phyloP scores from a whole-genome alignment of 1,140 invertebrate genomes.

The Coelopa frigida region DNA sequence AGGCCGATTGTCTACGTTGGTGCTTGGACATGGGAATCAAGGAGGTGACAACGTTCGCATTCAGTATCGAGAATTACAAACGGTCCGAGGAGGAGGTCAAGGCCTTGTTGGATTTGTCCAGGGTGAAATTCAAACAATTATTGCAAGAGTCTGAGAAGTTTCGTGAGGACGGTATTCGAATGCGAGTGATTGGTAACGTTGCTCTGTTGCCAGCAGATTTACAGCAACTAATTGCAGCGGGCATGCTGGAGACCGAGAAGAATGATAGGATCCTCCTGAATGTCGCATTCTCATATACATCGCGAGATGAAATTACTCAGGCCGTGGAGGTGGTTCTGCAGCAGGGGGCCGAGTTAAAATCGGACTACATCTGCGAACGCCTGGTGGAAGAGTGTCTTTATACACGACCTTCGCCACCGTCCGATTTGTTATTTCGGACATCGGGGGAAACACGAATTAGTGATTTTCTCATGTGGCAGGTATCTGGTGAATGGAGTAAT shows the following conservation, averaged over 20 bases:
- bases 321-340: slow-evolving; percentile 55
- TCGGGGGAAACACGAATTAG: slow-evolving; percentile 93
- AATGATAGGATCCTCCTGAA: slow-evolving; percentile 83
- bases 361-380: slow-evolving; percentile 70
- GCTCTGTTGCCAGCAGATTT: slow-evolving; percentile 72
- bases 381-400: slow-evolving; percentile 76
- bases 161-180: slow-evolving; percentile 75
- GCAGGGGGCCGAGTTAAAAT: slow-evolving; percentile 41
- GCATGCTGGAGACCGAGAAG: slow-evolving; percentile 70
- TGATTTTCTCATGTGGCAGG: slow-evolving; percentile 97
- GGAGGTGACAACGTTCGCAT: slow-evolving; percentile 98
- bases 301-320: slow-evolving; percentile 81
- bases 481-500: slow-evolving; percentile 29
- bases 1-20: slow-evolving; percentile 91
- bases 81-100: slow-evolving; percentile 86
- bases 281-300: slow-evolving; percentile 89
- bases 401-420: slow-evolving; percentile 62
- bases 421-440: slow-evolving; percentile 89
- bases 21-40: slow-evolving; percentile 62
- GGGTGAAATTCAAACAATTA: slow-evolving; percentile 79
- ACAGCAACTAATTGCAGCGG: slow-evolving; percentile 66
- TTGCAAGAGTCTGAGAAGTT: slow-evolving; percentile 81
- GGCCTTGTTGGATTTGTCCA: slow-evolving; percentile 78
- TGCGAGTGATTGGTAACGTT: slow-evolving; percentile 86
- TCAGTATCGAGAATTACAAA: slow-evolving; percentile 99